These are phyloP conservation scores for Sphaerophoria rueppellii DNA, from an alignment of 2,888 invertebrate species.

Conservation along the genomic window DNA sequence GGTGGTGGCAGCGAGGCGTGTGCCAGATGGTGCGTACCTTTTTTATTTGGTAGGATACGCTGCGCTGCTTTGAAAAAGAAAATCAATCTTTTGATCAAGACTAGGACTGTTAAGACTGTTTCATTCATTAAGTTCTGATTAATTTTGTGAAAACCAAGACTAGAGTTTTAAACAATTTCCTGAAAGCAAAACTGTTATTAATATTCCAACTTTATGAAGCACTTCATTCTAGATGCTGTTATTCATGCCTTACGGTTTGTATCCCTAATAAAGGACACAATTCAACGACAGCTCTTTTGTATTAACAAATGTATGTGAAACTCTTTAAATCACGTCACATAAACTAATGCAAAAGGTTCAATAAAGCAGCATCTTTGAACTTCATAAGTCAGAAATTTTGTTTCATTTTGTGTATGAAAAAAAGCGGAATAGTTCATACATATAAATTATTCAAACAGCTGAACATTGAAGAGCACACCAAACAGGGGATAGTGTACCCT, in stretches of 20 bases:
- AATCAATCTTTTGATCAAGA: slow-evolving; percentile 39
- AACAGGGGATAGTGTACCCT: not conserved
- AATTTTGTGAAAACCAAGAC: not conserved
- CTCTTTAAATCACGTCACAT: slow-evolving; percentile 2
- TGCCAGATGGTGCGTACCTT: slow-evolving; percentile 71
- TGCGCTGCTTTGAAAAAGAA: not conserved
- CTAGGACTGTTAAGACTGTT: slow-evolving; percentile 13
- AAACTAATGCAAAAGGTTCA: not conserved
- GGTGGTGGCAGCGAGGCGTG: slow-evolving; percentile 43
- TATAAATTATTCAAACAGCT: slow-evolving; percentile 21
- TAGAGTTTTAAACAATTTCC: not conserved
- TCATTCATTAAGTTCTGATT: slow-evolving; percentile 4
- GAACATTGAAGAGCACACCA: slow-evolving; percentile 1
- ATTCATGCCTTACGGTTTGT: not conserved
- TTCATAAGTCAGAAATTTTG: not conserved
- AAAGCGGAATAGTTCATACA: not conserved
- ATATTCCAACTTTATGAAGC: too few relatives aligned
- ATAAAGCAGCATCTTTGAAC: not conserved
- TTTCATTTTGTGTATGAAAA: not conserved
- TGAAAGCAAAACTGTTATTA: too few relatives aligned
- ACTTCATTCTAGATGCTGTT: not conserved
- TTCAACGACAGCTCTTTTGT: slow-evolving; percentile 11
- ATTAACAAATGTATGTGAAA: slow-evolving; percentile 3
- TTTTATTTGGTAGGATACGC: slow-evolving; percentile 46
- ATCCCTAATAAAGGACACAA: not conserved